Base-by-base conservation (phyloP, 2,797 vertebrate genomes). In the Gymnoscopelus microlampas region DNA sequence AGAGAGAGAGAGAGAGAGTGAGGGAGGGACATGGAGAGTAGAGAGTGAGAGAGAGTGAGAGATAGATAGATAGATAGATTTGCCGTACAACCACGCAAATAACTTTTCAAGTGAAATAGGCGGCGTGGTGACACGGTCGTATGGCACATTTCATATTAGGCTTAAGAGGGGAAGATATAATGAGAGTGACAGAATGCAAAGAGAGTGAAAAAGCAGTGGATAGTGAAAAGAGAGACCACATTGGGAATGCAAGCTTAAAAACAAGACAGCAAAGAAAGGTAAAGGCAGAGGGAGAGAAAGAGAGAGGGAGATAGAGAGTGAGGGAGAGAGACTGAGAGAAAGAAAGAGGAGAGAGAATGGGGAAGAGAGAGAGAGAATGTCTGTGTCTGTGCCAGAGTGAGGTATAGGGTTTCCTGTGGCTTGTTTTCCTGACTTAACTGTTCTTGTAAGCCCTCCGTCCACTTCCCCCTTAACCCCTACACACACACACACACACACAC, bases 391-490 rank as follows among this genome's bases (percentile, higher is more conserved):
- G 87, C 83, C 84, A 89, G 77, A 85, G 76, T 44, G 88, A 86
- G 76, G 88, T 88, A 84, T 86, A 88, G 80, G 77, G 85, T 91
- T 91, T 93, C 85, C 84, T 91, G 73, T 82, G 84, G 74, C 83
- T 85, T 91, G 90, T 92, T 90, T 90, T 86, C 80, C 87, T 88
- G 89, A 87, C 86, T 91, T 82, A 87, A 81, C 79, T 76, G 49
- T 87, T 88, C 88, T 80, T 83, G 81, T 91, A 88, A 83, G 78
- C 71, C 87, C 78, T 85, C 85, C 82, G 73, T 89, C 86, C 78
- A 87, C 87, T 89, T 90, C 87, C 78, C 83, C 75, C 73, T 66
- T 63, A 67, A 72, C 9, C 54, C n/a, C 23, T 23, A 24, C 54
- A 24, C 54, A 24, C 54, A 24, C 54, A 11, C 54, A 4, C 54